Evolutionary conservation across 2,113 vertebrate species (phyloP), one percentile per base, ranked within the genome.

Genomic region (Catharus fuscescens): DNA sequence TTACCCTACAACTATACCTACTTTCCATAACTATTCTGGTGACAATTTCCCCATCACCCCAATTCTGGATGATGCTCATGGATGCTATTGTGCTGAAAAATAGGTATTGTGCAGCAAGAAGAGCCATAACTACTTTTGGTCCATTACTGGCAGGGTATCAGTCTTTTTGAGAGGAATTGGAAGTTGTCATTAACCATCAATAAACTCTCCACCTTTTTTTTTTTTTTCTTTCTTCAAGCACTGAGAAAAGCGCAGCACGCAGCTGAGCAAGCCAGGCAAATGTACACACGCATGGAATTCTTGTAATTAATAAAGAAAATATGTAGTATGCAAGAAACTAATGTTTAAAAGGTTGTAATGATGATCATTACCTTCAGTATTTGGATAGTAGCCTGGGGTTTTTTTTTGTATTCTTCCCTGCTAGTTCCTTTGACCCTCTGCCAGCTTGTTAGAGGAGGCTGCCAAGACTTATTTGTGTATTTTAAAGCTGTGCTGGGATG

Each of bases 241-340:
- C 9, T 36, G n/a, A 47, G 40, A 45, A 87, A 45, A 12, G 10
- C 12, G 25, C n/a, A 71, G 15, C 0, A 1, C 10, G 24, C 80
- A 52, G 12, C 15, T 32, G 15, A 77, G 8, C 4, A 50, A 73
- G 15, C 10, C 32, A 71, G 47, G 61, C 17, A 64, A 25, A 38
- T 1, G 4, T 19, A 34, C 16, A 31, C 4, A 48, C 0, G 0
- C 8, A 32, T 8, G 0, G 47, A 71, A 61, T 25, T 32, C 5
- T 45, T 69, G 10, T 40, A 69, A 67, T 66, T 64, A n/a, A 82
- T 45, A 80, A 91, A 69, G 5, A 45, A 40, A 44, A 3, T 0
- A 15, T 16, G 5, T 26, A 18, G 3, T 20, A 8, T 31, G 8
- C 13, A 77, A 54, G 10, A 42, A 29, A 36, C 15, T 31, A 56